phyloP scores from a whole-genome alignment of 1,140 invertebrate genomes.

The Frieseomelitta varia region DNA sequence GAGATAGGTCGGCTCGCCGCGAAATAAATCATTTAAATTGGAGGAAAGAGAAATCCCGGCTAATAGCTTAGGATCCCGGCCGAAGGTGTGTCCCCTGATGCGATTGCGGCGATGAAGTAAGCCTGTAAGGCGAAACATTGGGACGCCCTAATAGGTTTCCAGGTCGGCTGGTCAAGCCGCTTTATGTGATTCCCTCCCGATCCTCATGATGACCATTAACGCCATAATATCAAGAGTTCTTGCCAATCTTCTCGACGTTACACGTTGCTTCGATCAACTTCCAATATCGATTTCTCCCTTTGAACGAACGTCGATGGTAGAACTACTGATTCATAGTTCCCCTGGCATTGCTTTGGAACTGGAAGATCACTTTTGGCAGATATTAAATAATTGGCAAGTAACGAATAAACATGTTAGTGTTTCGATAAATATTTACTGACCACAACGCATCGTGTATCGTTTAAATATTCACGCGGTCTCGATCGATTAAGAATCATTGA shows the following conservation, averaged over 20 bases:
- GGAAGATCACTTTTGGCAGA: no score
- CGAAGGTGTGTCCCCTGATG: constrained; percentile 56
- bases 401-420: no score
- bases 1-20: constrained; percentile 42
- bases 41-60: constrained; percentile 63
- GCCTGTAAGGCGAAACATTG: constrained; percentile 67
- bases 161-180: constrained; percentile 53
- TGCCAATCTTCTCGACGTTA: constrained; percentile 7
- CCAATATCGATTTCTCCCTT: not conserved
- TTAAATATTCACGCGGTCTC: no score
- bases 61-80: constrained; percentile 58
- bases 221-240: constrained; percentile 40
- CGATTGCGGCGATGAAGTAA: constrained; percentile 71
- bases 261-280: no score
- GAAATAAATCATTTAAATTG: constrained; percentile 71
- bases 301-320: no score
- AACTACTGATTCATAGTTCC: no score
- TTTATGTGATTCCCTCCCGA: constrained; percentile 52
- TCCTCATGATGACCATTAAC: constrained; percentile 42
- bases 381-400: no score
- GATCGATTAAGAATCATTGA: no score
- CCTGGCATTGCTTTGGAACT: no score
- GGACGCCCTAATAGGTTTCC: constrained; percentile 63
- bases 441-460: no score
- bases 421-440: no score